Evolutionary conservation across 2,113 vertebrate species (phyloP).

Genomic region (Cyanoliseus patagonus): DNA sequence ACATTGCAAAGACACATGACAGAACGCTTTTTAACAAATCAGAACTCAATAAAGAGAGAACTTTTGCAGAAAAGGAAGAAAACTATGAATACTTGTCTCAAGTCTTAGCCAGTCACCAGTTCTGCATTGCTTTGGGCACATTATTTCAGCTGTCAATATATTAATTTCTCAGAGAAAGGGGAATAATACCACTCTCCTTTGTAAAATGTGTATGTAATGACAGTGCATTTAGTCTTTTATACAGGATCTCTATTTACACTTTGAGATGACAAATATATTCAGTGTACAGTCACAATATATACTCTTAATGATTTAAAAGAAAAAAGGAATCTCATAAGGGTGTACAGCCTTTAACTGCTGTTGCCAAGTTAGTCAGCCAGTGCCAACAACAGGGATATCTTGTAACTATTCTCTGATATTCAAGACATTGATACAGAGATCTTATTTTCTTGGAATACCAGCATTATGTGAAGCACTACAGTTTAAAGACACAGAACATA

Average conservation of each 20-base stretch:
- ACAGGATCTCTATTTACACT: background rate
- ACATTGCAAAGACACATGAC: background rate
- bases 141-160: background rate
- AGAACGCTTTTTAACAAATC: background rate
- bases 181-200: background rate
- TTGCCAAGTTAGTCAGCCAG: background rate
- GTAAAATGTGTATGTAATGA: background rate
- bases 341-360: background rate
- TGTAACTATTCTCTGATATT: background rate
- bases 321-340: background rate
- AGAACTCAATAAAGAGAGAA: background rate
- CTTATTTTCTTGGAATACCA: background rate
- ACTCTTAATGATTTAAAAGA: background rate
- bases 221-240: background rate
- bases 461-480: background rate
- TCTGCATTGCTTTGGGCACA: background rate
- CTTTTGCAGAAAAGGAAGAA: background rate
- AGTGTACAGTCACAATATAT: background rate
- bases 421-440: background rate
- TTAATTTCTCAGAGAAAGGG: background rate
- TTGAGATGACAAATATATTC: background rate
- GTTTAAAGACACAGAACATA: background rate
- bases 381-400: background rate
- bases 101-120: background rate
- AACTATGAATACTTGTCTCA: background rate